Conservation (phyloP, 2,113 vertebrate species). For the Crotalus viridis region DNA sequence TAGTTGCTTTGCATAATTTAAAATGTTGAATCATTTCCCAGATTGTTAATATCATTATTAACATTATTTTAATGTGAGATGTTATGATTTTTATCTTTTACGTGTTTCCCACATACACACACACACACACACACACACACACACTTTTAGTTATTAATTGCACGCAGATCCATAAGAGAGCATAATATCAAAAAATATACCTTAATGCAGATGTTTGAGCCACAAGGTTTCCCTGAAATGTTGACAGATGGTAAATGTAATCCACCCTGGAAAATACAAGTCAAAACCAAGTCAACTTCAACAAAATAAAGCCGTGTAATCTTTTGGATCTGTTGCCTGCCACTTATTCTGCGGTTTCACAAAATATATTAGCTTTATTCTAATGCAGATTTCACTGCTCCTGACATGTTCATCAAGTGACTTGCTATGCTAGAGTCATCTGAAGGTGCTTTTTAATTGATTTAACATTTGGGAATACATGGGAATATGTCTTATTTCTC, state of each 20-base stretch:
- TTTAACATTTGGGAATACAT: neutral
- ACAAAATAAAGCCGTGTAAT: neutral
- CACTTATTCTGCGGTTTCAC: neutral
- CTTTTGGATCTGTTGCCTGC: neutral
- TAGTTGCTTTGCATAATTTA: neutral
- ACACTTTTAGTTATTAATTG: conserved; percentile 5
- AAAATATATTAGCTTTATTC: neutral
- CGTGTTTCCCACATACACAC: neutral
- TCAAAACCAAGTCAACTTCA: neutral
- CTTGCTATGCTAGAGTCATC: neutral
- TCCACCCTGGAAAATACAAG: conserved; percentile 47
- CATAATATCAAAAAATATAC: conserved; percentile 49
- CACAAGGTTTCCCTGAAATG: conserved; percentile 56
- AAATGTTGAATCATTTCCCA: neutral
- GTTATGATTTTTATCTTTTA: neutral
- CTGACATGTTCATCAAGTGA: neutral
- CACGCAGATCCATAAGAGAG: neutral
- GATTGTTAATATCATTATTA: neutral
- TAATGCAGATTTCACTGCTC: neutral
- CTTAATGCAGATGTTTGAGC: conserved; percentile 64
- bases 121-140: neutral
- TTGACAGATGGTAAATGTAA: conserved; percentile 42
- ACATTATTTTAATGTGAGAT: neutral
- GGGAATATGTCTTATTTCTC: neutral
- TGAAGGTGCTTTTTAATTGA: neutral